Base-by-base conservation (phyloP, 1,140 invertebrate genomes). In the Hetaerina americana region DNA sequence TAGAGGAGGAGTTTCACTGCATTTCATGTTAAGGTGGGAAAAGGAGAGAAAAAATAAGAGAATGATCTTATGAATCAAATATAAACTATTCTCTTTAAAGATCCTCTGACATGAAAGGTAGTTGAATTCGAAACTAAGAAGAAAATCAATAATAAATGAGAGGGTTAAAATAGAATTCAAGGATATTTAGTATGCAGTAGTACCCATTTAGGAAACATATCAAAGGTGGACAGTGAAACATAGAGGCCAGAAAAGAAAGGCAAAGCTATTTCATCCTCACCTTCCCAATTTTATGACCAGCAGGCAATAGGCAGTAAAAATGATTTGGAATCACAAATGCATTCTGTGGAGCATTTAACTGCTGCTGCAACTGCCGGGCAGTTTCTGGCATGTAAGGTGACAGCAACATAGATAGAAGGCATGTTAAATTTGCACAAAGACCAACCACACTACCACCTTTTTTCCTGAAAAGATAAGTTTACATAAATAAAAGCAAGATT, bases 381-480 rank as follows among this genome's bases (percentile, higher is more conserved):
- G 90, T 90, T 28, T 86, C 82, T 0, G 97, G 97, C 94, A 99
- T 97, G 80, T 92, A 98, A 0, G 97, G 97, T 71, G 90, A 87
- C 18, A 99, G 78, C 26, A 98, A 80, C 6, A 92, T 85, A 0
- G 93, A 89, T 66, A 99, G 78, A 0, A 98, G 83, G 77, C 90
- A 91, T 2, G 89, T 87, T 26, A 99, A 82, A 79, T 99, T 98
- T 72, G 88, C 90, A 73, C 90, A 91, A 66, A 99, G 76, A 66
- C 90, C 93, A 73, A 97, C 89, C 5, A 98, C 89, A 0, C 92
- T 93, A 2, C 89, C 90, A 2, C 94, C 95, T 27, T 89, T 86
- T 71, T 80, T 80, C 76, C 92, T 94, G 76, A 66, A 78, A 79
- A 72, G 76, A 77, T 76, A 77, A 73, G 70, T 77, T n/a, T n/a